Evolutionary conservation across 2,888 invertebrate genomes (phyloP), one percentile per base, ranked within the genome.

Genomic region (Chloromyia formosa): DNA sequence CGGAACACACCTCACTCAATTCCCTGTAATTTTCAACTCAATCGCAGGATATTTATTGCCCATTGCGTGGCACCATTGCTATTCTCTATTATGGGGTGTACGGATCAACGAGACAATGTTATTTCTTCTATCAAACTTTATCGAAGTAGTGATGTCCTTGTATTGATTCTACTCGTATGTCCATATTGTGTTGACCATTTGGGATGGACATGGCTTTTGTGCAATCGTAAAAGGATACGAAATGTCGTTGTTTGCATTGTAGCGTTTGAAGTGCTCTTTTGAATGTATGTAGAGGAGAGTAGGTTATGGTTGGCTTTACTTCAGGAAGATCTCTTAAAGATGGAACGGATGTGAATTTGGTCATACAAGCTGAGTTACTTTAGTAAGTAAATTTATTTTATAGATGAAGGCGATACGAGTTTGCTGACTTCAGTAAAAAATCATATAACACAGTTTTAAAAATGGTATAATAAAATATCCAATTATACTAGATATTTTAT

Each of bases 21-120:
- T 71, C 71, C 40, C 56, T 71, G 40, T 71, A 71, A 71, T 71
- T 71, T 71, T 71, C 71, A 40, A 71, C 58, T 71, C 71, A 40
- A 71, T 40, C 40, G 12, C 71, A 71, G 40, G 20, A 71, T 58
- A 71, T 71, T 71, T 71, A 71, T 71, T 71, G 40, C 58, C 42
- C 58, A 69, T 16, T 66, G 45, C 66, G 3, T 22, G 22, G 22
- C 16, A 62, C 35, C 62, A 16, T 40, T 42, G 16, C 62, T 62
- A n/a, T 42, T 16, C 9, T 62, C 40, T 35, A 40, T 35, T 35
- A 40, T 42, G 18, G 27, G 27, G 18, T 62, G 4, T 40, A 14
- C 9, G 18, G 35, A 62, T 16, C 16, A 66, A 45, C 42, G 20
- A 49, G 35, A 49, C 16, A 12, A 66, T 45, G 22, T 18, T 20